Evolutionary conservation across 2,888 invertebrate genomes (phyloP), one percentile per base, ranked within the genome.

Genomic region (Volucella inanis): DNA sequence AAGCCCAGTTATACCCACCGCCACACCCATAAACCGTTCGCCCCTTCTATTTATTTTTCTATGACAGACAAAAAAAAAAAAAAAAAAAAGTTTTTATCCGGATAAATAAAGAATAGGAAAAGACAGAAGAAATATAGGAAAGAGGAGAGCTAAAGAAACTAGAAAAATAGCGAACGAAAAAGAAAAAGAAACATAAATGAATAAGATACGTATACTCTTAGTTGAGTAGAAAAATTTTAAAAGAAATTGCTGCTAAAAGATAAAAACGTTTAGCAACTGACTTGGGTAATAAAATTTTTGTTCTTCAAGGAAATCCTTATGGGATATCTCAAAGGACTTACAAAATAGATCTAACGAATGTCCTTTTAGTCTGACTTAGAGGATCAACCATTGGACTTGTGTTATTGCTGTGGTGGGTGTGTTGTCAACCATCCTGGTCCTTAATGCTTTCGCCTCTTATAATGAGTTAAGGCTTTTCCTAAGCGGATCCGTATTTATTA

Each of bases 261-360:
- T 84, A 79, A 84, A 84, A 79, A 76, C 84, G 79, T 84, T 84
- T 80, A 84, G 75, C 84, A 71, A 79, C 75, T 84, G 84, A 67
- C 75, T 80, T 71, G 64, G 65, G 79, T 76, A 79, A 80, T 84
- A 79, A 84, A 84, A 80, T 84, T 65, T 79, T 84, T 84, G 84
- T 76, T 80, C 65, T 43, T 41, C 22, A 62, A 71, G 75, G 57
- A 70, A 84, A 75, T 79, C 75, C 70, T 76, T 76, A 71, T 71
- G 79, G 55, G 49, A 71, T 76, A 80, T 75, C 70, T 74, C 78
- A 38, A 79, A 84, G 78, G 78, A 79, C 79, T 71, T 45, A 62
- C 65, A 80, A 71, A 67, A 68, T 59, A 52, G 45, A 71, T 71
- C 75, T 71, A 64, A n/a, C 49, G 12, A 62, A 14, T 71, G 52